Evolutionary conservation across 1,140 invertebrate species (phyloP), one percentile per base, ranked within the genome.

Genomic region (Macrobrachium rosenbergii): DNA sequence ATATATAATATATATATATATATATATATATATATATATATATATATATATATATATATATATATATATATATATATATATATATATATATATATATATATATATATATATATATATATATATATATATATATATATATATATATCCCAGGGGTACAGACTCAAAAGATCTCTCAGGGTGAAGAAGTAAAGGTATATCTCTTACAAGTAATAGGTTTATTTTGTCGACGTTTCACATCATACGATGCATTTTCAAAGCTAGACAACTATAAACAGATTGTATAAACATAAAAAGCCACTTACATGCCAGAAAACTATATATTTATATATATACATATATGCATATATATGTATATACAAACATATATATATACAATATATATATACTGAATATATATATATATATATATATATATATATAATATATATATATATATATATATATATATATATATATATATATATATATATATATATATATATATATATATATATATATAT

Each of bases 321-420:
- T n/a, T 0, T n/a, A 69, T 7, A 69, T n/a, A 69, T n/a, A 69
- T n/a, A 80, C 59, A 80, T 60, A 80, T 60, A 80, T 60, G 59
- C 60, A 80, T 80, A 80, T 80, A 80, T 80, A 80, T 80, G 60
- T 80, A 80, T 63, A 80, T 80, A 80, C 60, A 80, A 60, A 80
- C 60, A 80, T 63, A 60, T 80, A 21, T 63, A 60, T 80, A n/a
- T n/a, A n/a, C n/a, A n/a, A 19, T 79, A 59, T 5, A 16, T 79
- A n/a, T 23, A 79, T 79, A n/a, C 21, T 28, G 60, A 19, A 60
- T 28, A 60, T 62, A 60, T 8, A 60, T 63, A 80, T 62, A 80
- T 80, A 80, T 62, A 80, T 63, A 80, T 63, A 80, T 79, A 79
- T 79, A 79, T n/a, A 67, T n/a, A 23, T n/a, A n/a, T n/a, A n/a